Evolutionary conservation across 2,113 vertebrate genomes (phyloP).

Genomic region (Rynchops niger): DNA sequence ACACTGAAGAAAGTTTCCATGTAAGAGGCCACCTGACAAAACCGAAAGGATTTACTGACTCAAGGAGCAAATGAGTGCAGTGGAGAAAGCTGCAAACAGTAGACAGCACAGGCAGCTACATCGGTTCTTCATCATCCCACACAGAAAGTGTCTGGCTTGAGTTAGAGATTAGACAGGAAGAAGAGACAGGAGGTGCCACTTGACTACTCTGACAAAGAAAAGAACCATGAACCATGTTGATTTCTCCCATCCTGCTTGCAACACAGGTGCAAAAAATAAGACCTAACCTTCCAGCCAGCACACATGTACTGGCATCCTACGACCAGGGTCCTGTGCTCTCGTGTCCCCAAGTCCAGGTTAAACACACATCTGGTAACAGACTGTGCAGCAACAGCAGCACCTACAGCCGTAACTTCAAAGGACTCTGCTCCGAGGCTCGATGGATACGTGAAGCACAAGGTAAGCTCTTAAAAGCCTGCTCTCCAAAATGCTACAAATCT

Average conservation of each 20-base stretch:
- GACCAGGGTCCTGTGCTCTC: not conserved
- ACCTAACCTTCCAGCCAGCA: not conserved
- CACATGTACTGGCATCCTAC: accelerated
- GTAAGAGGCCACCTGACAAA: slow-evolving; percentile 16
- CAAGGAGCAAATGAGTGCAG: not conserved
- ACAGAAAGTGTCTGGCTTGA: not conserved
- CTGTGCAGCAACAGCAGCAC: not conserved
- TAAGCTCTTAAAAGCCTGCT: not conserved
- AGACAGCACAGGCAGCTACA: not conserved
- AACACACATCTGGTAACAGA: not conserved
- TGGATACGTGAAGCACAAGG: not conserved
- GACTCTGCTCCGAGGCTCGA: not conserved
- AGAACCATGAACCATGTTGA: not conserved
- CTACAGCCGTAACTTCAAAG: not conserved
- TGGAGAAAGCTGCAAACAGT: not conserved
- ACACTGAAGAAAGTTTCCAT: not conserved
- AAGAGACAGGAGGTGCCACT: not conserved
- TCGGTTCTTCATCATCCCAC: not conserved
- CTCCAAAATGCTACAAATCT: not conserved
- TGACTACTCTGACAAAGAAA: not conserved
- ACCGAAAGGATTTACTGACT: slow-evolving; percentile 25
- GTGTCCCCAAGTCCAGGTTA: not conserved
- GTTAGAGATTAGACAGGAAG: not conserved
- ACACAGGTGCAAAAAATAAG: not conserved
- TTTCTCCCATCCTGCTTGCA: not conserved